Conservation (phyloP, 2,888 invertebrate species). For the Pammene fasciana region DNA sequence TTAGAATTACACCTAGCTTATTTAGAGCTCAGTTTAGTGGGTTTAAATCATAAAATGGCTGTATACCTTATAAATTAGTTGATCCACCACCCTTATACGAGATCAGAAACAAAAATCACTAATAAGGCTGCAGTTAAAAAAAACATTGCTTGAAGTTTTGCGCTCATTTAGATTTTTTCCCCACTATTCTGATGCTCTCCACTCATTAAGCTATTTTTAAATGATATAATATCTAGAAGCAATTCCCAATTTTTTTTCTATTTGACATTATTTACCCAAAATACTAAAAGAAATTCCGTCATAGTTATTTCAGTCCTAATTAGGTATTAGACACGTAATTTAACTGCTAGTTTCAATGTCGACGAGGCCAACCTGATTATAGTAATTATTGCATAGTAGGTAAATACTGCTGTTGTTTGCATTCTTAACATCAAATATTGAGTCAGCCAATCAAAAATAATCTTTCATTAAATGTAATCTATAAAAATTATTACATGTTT, state of each 20-base stretch:
- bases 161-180: too few relatives aligned
- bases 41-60: too few relatives aligned
- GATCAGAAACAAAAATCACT: too few relatives aligned
- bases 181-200: too few relatives aligned
- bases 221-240: not conserved
- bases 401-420: conserved; percentile 5
- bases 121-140: too few relatives aligned
- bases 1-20: too few relatives aligned
- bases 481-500: too few relatives aligned
- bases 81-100: too few relatives aligned
- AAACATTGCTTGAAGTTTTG: too few relatives aligned
- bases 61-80: too few relatives aligned
- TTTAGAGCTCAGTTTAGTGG: too few relatives aligned
- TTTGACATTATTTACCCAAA: conserved; percentile 12
- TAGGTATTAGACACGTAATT: conserved; percentile 10
- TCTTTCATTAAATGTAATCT: too few relatives aligned
- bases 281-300: not conserved
- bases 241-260: not conserved
- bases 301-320: not conserved
- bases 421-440: not conserved
- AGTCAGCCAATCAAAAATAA: not conserved
- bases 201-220: not conserved
- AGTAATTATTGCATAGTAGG: not conserved
- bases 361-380: conserved; percentile 26
- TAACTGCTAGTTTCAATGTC: conserved; percentile 10